Percentiles rank a stretch among this genome's conserved stretches.
phyloP scores from a whole-genome alignment of 2,888 invertebrate genomes.

The Ophion obscuratus region DNA sequence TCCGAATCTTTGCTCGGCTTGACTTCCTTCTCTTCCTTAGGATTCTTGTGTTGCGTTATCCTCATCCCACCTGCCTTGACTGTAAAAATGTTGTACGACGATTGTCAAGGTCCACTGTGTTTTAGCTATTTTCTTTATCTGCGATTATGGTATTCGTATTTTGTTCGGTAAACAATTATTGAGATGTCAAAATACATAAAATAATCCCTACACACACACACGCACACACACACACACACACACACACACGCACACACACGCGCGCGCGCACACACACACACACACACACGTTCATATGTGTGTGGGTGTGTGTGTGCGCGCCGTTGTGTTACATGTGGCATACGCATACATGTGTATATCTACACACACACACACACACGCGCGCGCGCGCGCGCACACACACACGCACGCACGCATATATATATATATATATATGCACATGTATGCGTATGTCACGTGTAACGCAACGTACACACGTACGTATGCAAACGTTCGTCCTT shows the following conservation, averaged over 20 bases:
- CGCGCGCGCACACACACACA: too few species aligned
- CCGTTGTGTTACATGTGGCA: too few species aligned
- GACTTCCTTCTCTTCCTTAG: constrained; percentile 87
- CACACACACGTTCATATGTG: too few species aligned
- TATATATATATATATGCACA: background rate
- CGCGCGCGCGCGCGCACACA: too few species aligned
- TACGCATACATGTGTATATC: too few species aligned
- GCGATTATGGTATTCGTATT: background rate
- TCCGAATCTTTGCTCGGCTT: constrained; percentile 83
- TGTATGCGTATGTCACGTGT: background rate
- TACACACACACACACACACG: too few species aligned
- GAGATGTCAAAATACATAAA: background rate
- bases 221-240: too few species aligned
- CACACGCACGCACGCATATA: too few species aligned
- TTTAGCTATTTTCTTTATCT: background rate
- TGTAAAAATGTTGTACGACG: constrained; percentile 77
- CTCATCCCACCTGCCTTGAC: constrained; percentile 97
- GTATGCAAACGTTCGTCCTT: background rate
- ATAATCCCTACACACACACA: background rate
- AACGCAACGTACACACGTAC: background rate
- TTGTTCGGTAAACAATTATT: background rate
- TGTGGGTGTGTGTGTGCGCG: too few species aligned
- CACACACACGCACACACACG: too few species aligned
- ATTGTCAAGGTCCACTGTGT: background rate
- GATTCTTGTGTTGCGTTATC: constrained; percentile 93